Conservation (phyloP, 2,113 vertebrate species). For the Gambusia affinis region DNA sequence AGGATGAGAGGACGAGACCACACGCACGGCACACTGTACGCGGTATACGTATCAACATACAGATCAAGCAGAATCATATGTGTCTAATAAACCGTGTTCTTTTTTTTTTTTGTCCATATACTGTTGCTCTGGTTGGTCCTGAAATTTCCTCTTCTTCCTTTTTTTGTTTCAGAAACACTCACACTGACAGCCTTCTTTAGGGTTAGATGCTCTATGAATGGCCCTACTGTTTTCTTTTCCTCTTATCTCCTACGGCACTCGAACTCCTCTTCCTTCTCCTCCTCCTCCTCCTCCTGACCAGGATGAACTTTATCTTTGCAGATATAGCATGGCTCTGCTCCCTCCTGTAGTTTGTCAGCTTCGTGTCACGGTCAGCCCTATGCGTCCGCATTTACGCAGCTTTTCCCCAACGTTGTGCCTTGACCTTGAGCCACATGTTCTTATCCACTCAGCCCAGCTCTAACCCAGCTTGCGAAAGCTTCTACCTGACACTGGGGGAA, state of each 20-base stretch:
- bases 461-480: conserved; percentile 9
- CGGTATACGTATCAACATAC: conserved; percentile 42
- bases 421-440: conserved; percentile 10
- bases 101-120: conserved; percentile 1
- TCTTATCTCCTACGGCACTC: conserved; percentile 58
- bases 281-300: conserved; percentile 29
- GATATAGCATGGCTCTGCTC: conserved; percentile 27
- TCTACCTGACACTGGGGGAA: conserved; percentile 42
- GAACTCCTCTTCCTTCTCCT: conserved; percentile 45
- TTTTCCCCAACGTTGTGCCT: background rate
- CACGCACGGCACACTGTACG: conserved; percentile 54
- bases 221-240: conserved; percentile 53
- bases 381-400: background rate
- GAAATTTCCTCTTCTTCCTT: background rate
- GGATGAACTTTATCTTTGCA: conserved; percentile 56
- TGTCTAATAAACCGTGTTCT: conserved; percentile 27
- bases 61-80: conserved; percentile 31
- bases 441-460: conserved; percentile 5
- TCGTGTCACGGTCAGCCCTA: background rate
- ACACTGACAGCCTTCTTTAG: conserved; percentile 12
- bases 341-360: conserved; percentile 6
- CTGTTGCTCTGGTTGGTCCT: conserved; percentile 23
- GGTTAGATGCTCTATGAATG: conserved; percentile 63
- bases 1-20: conserved; percentile 81
- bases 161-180: background rate